Evolutionary conservation across 2,113 vertebrate species (phyloP), one percentile per base, ranked within the genome.

Genomic region (Cyanoramphus novaezelandiae): DNA sequence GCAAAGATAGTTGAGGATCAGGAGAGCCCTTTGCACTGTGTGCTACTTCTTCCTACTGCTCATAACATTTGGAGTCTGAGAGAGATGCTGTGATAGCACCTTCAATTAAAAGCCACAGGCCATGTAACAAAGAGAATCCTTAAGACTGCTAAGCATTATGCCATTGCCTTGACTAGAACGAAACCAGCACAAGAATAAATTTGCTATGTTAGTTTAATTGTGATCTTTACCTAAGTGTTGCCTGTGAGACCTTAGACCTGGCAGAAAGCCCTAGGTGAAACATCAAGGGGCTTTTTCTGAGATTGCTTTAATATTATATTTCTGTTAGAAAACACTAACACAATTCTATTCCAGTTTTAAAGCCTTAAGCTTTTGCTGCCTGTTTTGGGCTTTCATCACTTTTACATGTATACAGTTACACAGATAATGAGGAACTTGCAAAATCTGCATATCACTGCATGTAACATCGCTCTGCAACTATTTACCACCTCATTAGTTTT

Each of bases 401-500:
- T 93, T 86, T 77, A 63, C 9, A 1, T 74, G 41, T 74, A 41
- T 77, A 79, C 41, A 60, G 72, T 92, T 90, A 69, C 52, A 65
- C 28, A 52, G 81, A 82, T 90, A 90, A 93, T 75, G 78, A 91
- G 78, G 91, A 92, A 63, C 46, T 53, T 4, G 0, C 59, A 82
- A 95, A 95, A 50, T 82, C 69, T 96, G 78, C 57, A 21, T 68
- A 92, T 91, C 69, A 29, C 43, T 72, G 19, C 53, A 60, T 74
- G 69, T 93, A 90, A 88, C 72, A 65, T 63, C 1, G 0, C 37
- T 82, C 44, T 92, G 81, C 80, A 93, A 53, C 86, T 92, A 87
- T 96, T 93, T 90, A 87, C 82, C 90, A 96, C 94, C 89, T 94
- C 92, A 93, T 97, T 97, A 95, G 77, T 77, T 95, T 96, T 88